A percentile compares a stretch with the other conserved stretches of the same genome.
Evolutionary conservation across 2,113 vertebrate genomes (phyloP).

Genomic region (Cygnus atratus): DNA sequence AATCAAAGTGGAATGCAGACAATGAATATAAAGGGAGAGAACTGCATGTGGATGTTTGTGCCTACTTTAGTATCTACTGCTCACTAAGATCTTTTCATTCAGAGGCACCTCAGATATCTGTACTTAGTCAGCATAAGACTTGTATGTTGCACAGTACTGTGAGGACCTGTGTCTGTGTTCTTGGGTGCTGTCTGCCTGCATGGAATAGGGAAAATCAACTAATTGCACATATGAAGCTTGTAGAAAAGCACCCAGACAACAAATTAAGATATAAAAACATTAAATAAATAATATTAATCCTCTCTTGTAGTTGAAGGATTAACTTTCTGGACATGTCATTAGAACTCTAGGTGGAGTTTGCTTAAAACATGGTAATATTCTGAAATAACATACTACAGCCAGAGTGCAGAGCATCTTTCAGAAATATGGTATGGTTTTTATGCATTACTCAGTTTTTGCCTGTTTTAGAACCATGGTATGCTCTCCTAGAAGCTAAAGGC

Average conservation of each 20-base stretch:
- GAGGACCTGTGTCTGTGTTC: background rate
- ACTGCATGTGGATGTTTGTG: background rate
- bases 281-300: background rate
- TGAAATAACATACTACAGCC: background rate
- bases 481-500: background rate
- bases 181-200: background rate
- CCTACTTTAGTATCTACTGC: background rate
- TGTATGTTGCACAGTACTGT: background rate
- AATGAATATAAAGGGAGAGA: background rate
- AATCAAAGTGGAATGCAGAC: background rate
- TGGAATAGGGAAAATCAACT: rapidly evolving
- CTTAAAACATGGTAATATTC: background rate
- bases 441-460: background rate
- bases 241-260: background rate
- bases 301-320: background rate
- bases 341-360: background rate
- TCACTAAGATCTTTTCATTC: background rate
- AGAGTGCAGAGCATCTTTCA: background rate
- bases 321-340: background rate
- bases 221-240: background rate
- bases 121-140: background rate
- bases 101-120: background rate
- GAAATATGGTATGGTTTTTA: background rate
- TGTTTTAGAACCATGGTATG: background rate
- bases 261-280: background rate